A percentile compares a stretch with the other conserved stretches of the same genome.
Conservation (phyloP, 2,113 vertebrate genomes). For the Pogonocichla stellata region DNA sequence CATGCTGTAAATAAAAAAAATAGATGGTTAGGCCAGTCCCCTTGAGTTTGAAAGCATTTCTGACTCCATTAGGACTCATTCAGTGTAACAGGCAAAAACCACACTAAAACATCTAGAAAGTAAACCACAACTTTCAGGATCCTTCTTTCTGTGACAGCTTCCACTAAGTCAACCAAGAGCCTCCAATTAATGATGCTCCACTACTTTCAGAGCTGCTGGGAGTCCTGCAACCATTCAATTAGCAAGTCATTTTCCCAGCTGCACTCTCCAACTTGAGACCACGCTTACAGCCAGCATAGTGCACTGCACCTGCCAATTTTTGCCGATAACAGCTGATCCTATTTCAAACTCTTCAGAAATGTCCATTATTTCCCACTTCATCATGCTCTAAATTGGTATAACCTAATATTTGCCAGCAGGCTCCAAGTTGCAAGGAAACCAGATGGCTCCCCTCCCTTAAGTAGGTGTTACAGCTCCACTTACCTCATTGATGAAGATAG, state of each 20-base stretch:
- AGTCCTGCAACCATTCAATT: slow-evolving; percentile 39
- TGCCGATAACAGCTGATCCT: slow-evolving; percentile 42
- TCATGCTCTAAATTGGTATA: slow-evolving; percentile 54
- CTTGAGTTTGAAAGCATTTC: not conserved
- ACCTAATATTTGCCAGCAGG: slow-evolving; percentile 46
- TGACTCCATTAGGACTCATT: not conserved
- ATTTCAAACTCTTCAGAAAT: slow-evolving; percentile 31
- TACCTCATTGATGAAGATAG: not conserved
- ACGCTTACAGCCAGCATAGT: not conserved
- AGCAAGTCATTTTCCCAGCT: slow-evolving; percentile 57
- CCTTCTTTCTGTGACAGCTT: not conserved
- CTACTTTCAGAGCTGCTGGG: slow-evolving; percentile 18
- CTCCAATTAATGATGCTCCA: slow-evolving; percentile 2
- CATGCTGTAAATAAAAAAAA: not conserved
- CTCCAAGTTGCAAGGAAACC: slow-evolving; percentile 33
- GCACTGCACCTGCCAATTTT: slow-evolving; percentile 49
- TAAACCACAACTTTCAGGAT: not conserved
- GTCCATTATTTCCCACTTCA: slow-evolving; percentile 60
- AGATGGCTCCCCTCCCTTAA: slow-evolving; percentile 39
- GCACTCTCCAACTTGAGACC: slow-evolving; percentile 24
- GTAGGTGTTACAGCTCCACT: slow-evolving; percentile 24
- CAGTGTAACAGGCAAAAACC: not conserved
- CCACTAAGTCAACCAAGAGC: not conserved
- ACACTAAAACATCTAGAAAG: not conserved
- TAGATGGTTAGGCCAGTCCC: not conserved